Conservation (phyloP, 2,888 invertebrate genomes). For the Anoncus sp. region DNA sequence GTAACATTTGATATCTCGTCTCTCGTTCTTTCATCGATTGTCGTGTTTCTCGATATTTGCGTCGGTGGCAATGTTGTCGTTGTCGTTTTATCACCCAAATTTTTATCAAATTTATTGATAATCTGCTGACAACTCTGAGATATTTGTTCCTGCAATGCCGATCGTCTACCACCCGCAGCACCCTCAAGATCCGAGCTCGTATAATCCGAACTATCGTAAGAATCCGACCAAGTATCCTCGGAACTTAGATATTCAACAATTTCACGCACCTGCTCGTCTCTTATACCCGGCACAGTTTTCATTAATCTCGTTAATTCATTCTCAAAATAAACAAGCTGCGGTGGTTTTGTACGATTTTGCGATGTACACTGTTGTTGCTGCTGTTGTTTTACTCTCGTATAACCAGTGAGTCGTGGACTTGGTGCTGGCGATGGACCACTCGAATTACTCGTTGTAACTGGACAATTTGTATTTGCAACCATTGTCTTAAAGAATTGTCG, state of each 20-base stretch:
- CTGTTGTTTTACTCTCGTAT: conserved; percentile 71
- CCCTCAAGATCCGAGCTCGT: conserved; percentile 95
- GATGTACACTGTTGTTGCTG: too few relatives aligned
- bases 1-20: too few relatives aligned
- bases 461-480: conserved; percentile 87
- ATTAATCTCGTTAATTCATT: conserved; percentile 94
- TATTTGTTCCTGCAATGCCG: conserved; percentile 92
- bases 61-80: conserved; percentile 33
- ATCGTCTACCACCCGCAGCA: conserved; percentile 86
- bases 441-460: conserved; percentile 72
- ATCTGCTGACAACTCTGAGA: conserved; percentile 95
- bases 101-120: conserved; percentile 91
- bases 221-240: conserved; percentile 97
- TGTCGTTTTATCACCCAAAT: conserved; percentile 58
- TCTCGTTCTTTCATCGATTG: conserved; percentile 81
- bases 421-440: conserved; percentile 85
- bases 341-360: conserved; percentile 89
- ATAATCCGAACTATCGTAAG: conserved; percentile 96
- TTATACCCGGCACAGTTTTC: conserved; percentile 96
- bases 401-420: conserved; percentile 80
- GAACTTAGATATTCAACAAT: conserved; percentile 96
- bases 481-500: conserved; percentile 96
- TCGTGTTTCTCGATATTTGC: conserved; percentile 61
- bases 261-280: conserved; percentile 95
- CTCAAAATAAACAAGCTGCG: conserved; percentile 95